Evolutionary conservation across 2,797 vertebrate species (phyloP).

Genomic region (Vultur gryphus): DNA sequence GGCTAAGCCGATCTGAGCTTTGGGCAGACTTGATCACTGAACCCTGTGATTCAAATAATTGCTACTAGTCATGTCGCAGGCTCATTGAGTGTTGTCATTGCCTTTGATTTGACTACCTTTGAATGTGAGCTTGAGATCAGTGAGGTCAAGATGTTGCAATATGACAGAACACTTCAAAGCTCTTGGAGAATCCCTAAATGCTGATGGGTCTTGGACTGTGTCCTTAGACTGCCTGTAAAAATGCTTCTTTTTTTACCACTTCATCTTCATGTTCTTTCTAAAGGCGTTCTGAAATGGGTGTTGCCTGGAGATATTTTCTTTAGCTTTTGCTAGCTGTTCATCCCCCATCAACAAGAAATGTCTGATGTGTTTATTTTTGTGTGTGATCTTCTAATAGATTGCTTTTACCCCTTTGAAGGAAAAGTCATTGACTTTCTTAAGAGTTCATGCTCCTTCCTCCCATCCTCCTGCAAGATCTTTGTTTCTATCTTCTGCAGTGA

Average conservation of each 20-base stretch:
- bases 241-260: background rate
- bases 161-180: background rate
- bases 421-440: background rate
- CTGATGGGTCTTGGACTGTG: background rate
- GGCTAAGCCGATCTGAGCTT: background rate
- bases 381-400: background rate
- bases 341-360: background rate
- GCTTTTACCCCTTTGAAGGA: background rate
- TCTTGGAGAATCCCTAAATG: background rate
- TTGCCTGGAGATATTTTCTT: slow-evolving; percentile 19
- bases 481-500: background rate
- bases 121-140: background rate
- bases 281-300: background rate
- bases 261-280: background rate
- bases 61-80: background rate
- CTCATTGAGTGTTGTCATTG: background rate
- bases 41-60: background rate
- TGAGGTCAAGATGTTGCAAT: background rate
- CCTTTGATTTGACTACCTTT: background rate
- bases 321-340: background rate
- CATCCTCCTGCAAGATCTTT: background rate
- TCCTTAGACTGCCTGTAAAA: background rate
- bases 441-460: background rate
- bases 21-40: background rate
- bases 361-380: slow-evolving; percentile 2